Base-by-base conservation (phyloP, 2,113 vertebrate species). In the Charina bottae region DNA sequence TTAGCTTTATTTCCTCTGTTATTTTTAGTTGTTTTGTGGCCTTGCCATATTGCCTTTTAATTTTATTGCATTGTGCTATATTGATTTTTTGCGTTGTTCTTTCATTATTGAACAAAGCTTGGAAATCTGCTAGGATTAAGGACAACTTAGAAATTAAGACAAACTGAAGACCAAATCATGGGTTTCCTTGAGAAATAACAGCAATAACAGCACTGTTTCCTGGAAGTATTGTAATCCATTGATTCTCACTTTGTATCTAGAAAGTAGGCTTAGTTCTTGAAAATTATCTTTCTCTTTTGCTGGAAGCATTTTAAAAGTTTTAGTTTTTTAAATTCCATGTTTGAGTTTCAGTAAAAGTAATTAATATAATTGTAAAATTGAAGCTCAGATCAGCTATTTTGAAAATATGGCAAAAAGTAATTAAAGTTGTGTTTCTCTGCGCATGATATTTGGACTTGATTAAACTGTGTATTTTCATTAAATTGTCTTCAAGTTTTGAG, bases 361-460 rank as follows among this genome's bases (percentile, higher is more conserved):
- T 97, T 96, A 97, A 97, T 97, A 93, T 97, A 97, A 96, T 94
- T 94, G 95, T 97, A 97, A 97, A 97, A 96, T 95, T 96, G 92
- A 93, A 95, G 93, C 90, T 97, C 94, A 83, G 59, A 94, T 93
- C 62, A 72, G 56, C 91, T 94, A 93, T 96, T 95, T 95, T 96
- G 86, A 88, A 95, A 96, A 95, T 0, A 0, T 94, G 95, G 93
- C 0, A 0, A 93, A 93, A 95, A 97, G 94, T 96, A 94, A 94
- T 96, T 96, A 96, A 96, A 96, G 90, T 92, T 93, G 93, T 92
- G 93, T 54, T 96, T 92, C 55, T 93, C 94, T 93, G 96, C 94
- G 96, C 94, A 94, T 93, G 95, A 95, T 91, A 92, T 96, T 97
- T 93, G 94, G 96, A 92, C 94, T 87, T 96, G 28, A 91, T 98